Percentiles rank a stretch among this genome's conserved stretches.
Conservation (phyloP, 2,797 vertebrate genomes). For the Cyclura pinguis region DNA sequence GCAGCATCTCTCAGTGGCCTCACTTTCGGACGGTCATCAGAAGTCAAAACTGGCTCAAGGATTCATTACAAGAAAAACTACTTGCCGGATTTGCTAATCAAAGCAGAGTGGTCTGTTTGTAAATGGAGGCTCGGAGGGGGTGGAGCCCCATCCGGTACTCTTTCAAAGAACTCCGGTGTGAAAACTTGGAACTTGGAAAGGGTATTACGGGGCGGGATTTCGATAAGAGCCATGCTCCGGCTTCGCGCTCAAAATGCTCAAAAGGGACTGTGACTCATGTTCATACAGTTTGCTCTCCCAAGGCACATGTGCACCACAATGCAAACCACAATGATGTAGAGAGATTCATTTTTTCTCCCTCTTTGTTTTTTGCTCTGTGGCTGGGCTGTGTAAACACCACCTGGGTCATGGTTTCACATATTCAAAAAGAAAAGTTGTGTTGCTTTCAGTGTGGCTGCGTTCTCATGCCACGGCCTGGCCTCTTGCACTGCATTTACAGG, state of each 20-base stretch:
- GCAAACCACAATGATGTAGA: conserved; percentile 76
- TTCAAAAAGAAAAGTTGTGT: no score
- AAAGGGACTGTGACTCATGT: conserved; percentile 59
- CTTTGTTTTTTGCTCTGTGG: conserved; percentile 50
- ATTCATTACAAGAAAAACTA: no score
- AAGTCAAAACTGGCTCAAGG: no score
- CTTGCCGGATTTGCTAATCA: no score
- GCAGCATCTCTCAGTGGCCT: no score
- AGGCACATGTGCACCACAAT: conserved; percentile 69
- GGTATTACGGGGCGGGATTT: not conserved
- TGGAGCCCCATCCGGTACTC: not conserved
- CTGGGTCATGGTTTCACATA: not conserved
- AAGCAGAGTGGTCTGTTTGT: no score
- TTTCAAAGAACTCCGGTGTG: not conserved
- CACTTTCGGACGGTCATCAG: no score
- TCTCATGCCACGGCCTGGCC: no score
- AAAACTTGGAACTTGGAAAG: not conserved
- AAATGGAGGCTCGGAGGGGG: no score
- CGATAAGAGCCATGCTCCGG: conserved; percentile 35
- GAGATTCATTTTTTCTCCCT: conserved; percentile 33
- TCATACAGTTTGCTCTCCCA: conserved; percentile 66
- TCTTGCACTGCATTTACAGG: no score
- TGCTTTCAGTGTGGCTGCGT: no score
- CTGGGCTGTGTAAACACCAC: conserved; percentile 70
- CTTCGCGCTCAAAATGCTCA: conserved; percentile 45